A percentile compares a stretch with the other conserved stretches of the same genome.
These are phyloP conservation scores for Aurelia coerulea DNA, from an alignment of 30 jellyfish, hydroid and myxozoan genomes.

Conservation along the genomic window DNA sequence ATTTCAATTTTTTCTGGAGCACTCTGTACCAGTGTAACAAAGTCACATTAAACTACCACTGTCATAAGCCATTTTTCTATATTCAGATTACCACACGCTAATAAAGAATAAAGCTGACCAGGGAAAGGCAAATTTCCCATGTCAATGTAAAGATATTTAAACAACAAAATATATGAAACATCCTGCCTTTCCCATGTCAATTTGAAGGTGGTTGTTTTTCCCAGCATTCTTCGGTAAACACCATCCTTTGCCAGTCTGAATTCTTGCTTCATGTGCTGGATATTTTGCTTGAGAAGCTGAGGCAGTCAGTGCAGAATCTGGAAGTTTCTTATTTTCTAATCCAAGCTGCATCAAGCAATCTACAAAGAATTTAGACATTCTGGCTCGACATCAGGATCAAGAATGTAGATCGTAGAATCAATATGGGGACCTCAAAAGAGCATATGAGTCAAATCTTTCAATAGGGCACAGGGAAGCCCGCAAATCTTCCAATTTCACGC, in stretches of 20 bases:
- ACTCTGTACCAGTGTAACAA: too few relatives aligned
- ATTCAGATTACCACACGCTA: too few relatives aligned
- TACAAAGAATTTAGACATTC: background rate
- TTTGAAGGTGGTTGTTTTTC: constrained; percentile 50
- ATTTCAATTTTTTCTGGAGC: too few relatives aligned
- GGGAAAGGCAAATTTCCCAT: too few relatives aligned
- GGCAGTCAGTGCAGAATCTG: constrained; percentile 66
- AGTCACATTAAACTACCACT: too few relatives aligned
- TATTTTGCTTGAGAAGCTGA: background rate
- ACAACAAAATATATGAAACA: too few relatives aligned
- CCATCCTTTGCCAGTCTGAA: constrained; percentile 48
- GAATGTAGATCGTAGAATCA: background rate
- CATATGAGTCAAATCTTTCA: too few relatives aligned
- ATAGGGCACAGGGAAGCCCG: too few relatives aligned
- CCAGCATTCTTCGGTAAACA: constrained; percentile 26
- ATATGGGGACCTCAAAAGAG: background rate
- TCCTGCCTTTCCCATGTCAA: constrained; percentile 65
- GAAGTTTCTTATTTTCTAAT: constrained; percentile 57
- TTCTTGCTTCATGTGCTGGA: constrained; percentile 59
- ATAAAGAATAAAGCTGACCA: too few relatives aligned
- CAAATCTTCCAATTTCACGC: too few relatives aligned
- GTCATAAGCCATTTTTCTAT: too few relatives aligned
- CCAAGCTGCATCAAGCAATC: constrained; percentile 74
- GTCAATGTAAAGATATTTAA: too few relatives aligned
- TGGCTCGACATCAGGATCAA: background rate